Percentiles rank a stretch among this genome's conserved stretches.
phyloP scores from a whole-genome alignment of 2,888 invertebrate genomes.

The Acronicta aceris region DNA sequence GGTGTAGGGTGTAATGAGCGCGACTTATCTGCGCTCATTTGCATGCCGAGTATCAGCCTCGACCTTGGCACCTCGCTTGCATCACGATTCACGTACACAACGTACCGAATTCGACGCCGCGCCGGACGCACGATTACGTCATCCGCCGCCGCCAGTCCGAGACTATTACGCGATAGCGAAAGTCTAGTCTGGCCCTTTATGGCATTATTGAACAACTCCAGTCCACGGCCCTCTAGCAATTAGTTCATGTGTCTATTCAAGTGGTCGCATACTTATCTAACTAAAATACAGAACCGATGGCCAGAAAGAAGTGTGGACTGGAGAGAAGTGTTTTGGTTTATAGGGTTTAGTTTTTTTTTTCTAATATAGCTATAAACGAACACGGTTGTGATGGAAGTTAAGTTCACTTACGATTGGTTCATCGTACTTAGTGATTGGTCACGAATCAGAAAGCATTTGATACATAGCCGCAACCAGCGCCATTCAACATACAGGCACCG shows the following conservation, averaged over 20 bases:
- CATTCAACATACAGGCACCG: constrained; percentile 59
- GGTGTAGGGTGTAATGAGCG: constrained; percentile 82
- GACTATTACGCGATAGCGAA: constrained; percentile 63
- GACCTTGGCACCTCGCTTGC: constrained; percentile 84
- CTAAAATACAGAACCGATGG: not conserved
- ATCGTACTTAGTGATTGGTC: constrained; percentile 52
- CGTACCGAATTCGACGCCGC: constrained; percentile 65
- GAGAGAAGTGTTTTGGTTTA: not conserved
- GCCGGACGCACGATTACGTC: constrained; percentile 67
- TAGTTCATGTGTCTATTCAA: constrained; percentile 14
- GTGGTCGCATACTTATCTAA: constrained; percentile 12
- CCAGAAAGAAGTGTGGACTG: not conserved
- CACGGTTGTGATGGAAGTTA: not conserved
- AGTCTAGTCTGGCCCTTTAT: constrained; percentile 57
- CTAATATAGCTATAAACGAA: too few relatives aligned
- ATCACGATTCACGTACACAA: constrained; percentile 68
- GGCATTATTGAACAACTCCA: constrained; percentile 47
- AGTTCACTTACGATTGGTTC: constrained; percentile 26
- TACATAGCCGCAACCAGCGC: constrained; percentile 55
- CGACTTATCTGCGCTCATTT: constrained; percentile 86
- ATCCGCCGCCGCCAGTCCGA: constrained; percentile 47
- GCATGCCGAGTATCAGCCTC: constrained; percentile 82
- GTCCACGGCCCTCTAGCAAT: constrained; percentile 21
- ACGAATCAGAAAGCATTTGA: constrained; percentile 48
- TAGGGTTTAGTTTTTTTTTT: too few relatives aligned